phyloP scores from a whole-genome alignment of 2,797 vertebrate genomes.

The Apogon talboti region DNA sequence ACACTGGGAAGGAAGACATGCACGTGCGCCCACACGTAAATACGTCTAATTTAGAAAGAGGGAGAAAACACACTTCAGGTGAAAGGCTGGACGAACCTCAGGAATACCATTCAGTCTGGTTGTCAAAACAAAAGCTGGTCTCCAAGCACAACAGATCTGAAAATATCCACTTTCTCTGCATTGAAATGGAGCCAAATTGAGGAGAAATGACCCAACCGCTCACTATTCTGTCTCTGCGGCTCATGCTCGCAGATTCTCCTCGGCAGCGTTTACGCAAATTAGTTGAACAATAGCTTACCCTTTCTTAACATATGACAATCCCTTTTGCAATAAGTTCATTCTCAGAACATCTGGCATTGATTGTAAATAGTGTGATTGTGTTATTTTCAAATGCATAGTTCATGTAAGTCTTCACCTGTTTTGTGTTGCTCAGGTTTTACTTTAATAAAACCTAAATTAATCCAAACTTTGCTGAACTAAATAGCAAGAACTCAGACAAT shows the following conservation, averaged over 20 bases:
- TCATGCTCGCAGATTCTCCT: constrained; percentile 42
- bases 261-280: constrained; percentile 43
- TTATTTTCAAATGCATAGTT: constrained; percentile 29
- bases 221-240: constrained; percentile 52
- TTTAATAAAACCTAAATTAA: constrained; percentile 26
- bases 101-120: constrained; percentile 71
- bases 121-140: constrained; percentile 79
- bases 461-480: constrained; percentile 41
- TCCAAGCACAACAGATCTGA: constrained; percentile 82
- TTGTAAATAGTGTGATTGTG: constrained; percentile 43
- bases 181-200: constrained; percentile 71
- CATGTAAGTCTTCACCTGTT: constrained; percentile 35
- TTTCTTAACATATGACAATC: constrained; percentile 49
- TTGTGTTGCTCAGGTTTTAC: constrained; percentile 20
- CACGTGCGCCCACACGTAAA: constrained; percentile 56
- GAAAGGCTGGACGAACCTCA: constrained; percentile 65
- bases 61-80: constrained; percentile 74
- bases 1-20: constrained; percentile 15
- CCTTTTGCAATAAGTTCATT: constrained; percentile 30
- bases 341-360: constrained; percentile 60
- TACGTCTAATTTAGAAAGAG: constrained; percentile 51
- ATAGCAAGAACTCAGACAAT: constrained; percentile 36
- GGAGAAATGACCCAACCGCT: constrained; percentile 60
- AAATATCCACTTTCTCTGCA: constrained; percentile 75
- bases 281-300: constrained; percentile 58